Conservation (phyloP, 2,113 vertebrate species). For the Laticauda colubrina region DNA sequence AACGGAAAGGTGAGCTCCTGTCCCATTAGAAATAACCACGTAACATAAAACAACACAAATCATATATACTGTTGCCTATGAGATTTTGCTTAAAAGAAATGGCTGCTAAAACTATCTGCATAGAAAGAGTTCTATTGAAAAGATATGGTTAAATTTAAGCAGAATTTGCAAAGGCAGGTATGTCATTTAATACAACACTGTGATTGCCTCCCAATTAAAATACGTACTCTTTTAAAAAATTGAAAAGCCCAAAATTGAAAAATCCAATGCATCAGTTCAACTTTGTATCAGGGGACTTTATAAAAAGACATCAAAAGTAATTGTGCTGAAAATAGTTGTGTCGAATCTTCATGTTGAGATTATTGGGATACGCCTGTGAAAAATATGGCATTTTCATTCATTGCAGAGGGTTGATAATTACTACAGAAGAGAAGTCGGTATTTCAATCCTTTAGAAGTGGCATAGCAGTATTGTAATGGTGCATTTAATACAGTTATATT, state of each 20-base stretch:
- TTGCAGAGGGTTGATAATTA: neutral
- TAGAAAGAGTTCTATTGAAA: neutral
- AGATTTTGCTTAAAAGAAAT: neutral
- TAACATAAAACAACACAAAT: neutral
- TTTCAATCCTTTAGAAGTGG: neutral
- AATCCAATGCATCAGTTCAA: neutral
- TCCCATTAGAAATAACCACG: slow-evolving; percentile 28
- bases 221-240: neutral
- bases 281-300: neutral
- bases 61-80: neutral
- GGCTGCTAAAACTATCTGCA: neutral
- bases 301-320: neutral
- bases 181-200: neutral
- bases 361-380: neutral
- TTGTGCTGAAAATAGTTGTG: neutral
- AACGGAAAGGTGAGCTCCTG: slow-evolving; percentile 73
- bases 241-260: neutral
- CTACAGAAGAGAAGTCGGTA: neutral
- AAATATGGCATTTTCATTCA: neutral
- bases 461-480: fast-evolving
- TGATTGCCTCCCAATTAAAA: neutral
- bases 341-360: neutral
- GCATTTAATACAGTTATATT: neutral
- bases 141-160: too few species aligned
- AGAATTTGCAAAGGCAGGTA: neutral